Evolutionary conservation across 53 echinoderm and acorn worm genomes (phyloP), one percentile per base, ranked within the genome.

Genomic region (Henricia sp.): DNA sequence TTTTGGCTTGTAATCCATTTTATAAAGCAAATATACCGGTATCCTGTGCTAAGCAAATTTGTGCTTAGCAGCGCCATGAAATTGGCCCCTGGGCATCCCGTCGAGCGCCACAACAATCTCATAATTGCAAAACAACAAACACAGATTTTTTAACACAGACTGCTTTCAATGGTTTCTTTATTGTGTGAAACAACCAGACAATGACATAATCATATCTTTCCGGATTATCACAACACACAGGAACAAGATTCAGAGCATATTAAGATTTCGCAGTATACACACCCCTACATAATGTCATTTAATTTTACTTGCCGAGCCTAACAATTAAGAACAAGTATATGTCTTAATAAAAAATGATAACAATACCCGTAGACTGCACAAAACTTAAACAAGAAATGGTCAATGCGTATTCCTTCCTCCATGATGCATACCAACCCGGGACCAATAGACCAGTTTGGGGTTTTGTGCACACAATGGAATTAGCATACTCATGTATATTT

Each of bases 311-410:
- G 5, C 27, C 29, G 24, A 13, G 29, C 58, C 12, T 60, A 60
- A 29, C 3, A 60, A 34, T 17, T 60, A n/a, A n/a, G n/a, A n/a
- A 60, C 62, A 56, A 56, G 9, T 21, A 0, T 24, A 25, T 32
- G 17, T 56, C 54, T 56, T 38, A 24, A 32, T 64, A 48, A 62
- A 80, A 62, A 80, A 57, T 62, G 62, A 80, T 62, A 80, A 62
- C 62, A 44, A 80, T 80, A 80, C 80, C 80, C 80, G 80, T 80
- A 80, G 80, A 80, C 80, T 80, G 80, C 80, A 46, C 12, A 23
- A 44, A 80, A 43, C 44, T 44, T 26, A 46, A 70, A 70, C 12
- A 68, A 19, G 37, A 34, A 38, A 23, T 30, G 33, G 21, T 39
- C 13, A 30, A 21, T 63, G 12, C 13, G 54, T 46, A 10, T 8